These are phyloP conservation scores for Chaitophorus viminalis DNA, from an alignment of 2,888 invertebrate species.

Conservation along the genomic window DNA sequence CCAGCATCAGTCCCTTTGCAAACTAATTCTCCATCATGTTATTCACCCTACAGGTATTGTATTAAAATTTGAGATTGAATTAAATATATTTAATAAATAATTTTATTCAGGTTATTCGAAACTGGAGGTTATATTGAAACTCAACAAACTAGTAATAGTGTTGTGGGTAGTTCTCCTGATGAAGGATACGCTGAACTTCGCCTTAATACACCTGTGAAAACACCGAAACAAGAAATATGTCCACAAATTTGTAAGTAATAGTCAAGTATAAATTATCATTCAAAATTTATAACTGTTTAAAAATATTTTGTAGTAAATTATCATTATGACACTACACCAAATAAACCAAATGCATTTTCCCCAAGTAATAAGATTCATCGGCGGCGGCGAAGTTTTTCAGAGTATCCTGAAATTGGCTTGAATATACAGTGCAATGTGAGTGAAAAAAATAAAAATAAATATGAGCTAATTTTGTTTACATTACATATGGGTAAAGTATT, in stretches of 20 bases:
- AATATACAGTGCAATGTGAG: constrained; percentile 59
- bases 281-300: neutral
- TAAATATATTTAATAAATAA: neutral
- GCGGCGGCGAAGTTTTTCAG: constrained; percentile 55
- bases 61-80: neutral
- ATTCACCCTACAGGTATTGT: constrained; percentile 60
- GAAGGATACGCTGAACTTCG: constrained; percentile 64
- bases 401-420: constrained; percentile 55
- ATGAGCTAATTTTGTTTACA: constrained; percentile 57
- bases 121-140: constrained; percentile 52
- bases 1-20: constrained; percentile 64
- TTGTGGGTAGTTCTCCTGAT: constrained; percentile 63
- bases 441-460: neutral
- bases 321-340: constrained; percentile 32
- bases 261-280: neutral
- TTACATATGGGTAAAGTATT: constrained; percentile 43
- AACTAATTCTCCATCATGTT: constrained; percentile 62
- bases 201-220: constrained; percentile 43
- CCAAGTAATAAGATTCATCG: constrained; percentile 39
- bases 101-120: constrained; percentile 44
- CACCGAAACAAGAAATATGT: constrained; percentile 29
- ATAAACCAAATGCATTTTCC: constrained; percentile 42
- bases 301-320: constrained; percentile 18
- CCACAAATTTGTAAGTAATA: constrained; percentile 44
- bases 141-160: constrained; percentile 51